Conservation (phyloP, 2,888 invertebrate species). For the Callyntrura guangdongensis region DNA sequence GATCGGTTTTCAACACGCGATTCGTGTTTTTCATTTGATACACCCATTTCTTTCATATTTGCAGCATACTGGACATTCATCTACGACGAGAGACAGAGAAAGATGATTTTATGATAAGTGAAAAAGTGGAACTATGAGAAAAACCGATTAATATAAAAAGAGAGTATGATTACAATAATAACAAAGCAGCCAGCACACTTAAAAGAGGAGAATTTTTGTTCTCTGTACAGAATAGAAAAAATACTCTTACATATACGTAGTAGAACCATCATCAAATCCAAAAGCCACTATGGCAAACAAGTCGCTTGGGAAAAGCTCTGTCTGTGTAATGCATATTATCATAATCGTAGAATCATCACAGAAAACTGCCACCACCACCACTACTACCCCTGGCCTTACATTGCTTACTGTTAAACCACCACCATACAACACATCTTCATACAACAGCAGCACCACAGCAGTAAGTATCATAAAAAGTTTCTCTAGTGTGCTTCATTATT, state of each 20-base stretch:
- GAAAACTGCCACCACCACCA: neutral
- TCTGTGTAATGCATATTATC: neutral
- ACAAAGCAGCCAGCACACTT: neutral
- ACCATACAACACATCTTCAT: neutral
- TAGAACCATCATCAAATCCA: too few species aligned
- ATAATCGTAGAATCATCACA: neutral
- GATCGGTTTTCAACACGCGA: neutral
- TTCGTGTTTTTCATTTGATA: neutral
- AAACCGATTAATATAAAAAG: slow-evolving; percentile 4
- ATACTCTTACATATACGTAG: too few species aligned
- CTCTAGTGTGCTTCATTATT: slow-evolving; percentile 8
- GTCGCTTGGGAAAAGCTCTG: neutral
- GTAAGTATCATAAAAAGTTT: slow-evolving; percentile 43
- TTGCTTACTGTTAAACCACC: slow-evolving; percentile 8
- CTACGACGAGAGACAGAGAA: slow-evolving; percentile 1
- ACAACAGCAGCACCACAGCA: slow-evolving; percentile 9
- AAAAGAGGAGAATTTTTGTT: too few species aligned
- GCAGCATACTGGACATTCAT: neutral
- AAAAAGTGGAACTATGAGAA: neutral
- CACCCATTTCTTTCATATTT: neutral
- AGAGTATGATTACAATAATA: neutral
- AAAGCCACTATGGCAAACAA: neutral
- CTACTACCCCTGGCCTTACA: neutral
- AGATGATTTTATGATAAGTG: slow-evolving; percentile 7
- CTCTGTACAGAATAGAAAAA: too few species aligned